Evolutionary conservation across 2,797 vertebrate genomes (phyloP).

Genomic region (Dendrocincla fuliginosa): DNA sequence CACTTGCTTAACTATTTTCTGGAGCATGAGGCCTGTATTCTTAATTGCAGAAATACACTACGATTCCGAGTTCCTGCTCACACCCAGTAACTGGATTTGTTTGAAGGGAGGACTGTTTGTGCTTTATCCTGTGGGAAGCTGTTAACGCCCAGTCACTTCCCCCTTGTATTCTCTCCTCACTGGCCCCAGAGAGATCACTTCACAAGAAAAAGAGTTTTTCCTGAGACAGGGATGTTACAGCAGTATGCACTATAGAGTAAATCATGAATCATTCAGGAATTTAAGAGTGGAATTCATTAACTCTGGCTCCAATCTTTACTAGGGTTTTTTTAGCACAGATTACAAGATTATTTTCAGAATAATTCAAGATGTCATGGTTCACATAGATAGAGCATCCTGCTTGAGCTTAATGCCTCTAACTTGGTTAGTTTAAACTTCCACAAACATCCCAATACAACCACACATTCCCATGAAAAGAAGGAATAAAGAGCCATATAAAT

Average conservation of each 20-base stretch:
- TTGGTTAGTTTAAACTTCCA: background rate
- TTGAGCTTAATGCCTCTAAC: background rate
- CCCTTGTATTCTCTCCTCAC: background rate
- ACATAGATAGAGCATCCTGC: background rate
- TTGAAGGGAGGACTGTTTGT: background rate
- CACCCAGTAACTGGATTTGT: background rate
- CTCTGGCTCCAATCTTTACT: fast-evolving
- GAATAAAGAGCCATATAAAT: background rate
- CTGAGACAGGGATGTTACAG: background rate
- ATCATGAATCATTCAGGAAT: background rate
- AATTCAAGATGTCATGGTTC: background rate
- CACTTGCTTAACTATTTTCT: slow-evolving; percentile 3
- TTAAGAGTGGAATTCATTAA: background rate
- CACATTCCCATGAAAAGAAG: background rate
- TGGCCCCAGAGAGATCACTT: background rate
- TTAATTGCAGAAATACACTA: background rate
- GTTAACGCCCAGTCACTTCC: slow-evolving; percentile 31
- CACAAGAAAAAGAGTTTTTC: background rate
- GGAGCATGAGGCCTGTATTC: background rate
- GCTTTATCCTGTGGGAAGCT: slow-evolving; percentile 18
- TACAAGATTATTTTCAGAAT: background rate
- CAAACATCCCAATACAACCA: background rate
- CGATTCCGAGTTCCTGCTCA: background rate
- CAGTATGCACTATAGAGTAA: fast-evolving
- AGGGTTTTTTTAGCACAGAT: background rate